Conservation (phyloP, 2,797 vertebrate species). For the Jordanella pulchra region DNA sequence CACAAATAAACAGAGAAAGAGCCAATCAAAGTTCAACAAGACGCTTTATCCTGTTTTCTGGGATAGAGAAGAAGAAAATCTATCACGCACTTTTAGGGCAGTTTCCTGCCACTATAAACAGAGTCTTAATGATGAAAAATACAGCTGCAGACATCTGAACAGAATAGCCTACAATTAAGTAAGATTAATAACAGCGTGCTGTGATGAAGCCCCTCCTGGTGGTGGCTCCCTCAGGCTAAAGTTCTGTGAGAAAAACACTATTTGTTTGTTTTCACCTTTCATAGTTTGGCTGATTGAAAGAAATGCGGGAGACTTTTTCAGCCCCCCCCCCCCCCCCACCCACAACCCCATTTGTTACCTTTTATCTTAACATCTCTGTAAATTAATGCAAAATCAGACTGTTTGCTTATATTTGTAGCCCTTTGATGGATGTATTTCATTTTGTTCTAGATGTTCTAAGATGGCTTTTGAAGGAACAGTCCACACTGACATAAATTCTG, state of each 20-base stretch:
- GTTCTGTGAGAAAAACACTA: constrained; percentile 63
- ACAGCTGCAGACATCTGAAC: constrained; percentile 60
- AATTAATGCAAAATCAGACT: constrained; percentile 20
- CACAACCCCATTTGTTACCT: constrained; percentile 15
- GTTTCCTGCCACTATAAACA: constrained; percentile 52
- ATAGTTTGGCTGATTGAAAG: constrained; percentile 75
- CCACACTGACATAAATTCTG: background rate
- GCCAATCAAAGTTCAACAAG: background rate
- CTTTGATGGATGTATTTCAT: background rate
- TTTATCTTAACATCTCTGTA: constrained; percentile 49
- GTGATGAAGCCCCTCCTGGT: constrained; percentile 57
- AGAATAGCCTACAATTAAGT: constrained; percentile 75
- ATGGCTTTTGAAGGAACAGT: background rate
- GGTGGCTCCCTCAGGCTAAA: constrained; percentile 51
- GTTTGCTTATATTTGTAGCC: background rate
- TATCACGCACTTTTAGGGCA: constrained; percentile 23
- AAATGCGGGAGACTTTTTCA: constrained; percentile 63
- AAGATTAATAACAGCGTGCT: constrained; percentile 77
- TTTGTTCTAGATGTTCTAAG: background rate
- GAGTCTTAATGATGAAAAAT: constrained; percentile 70
- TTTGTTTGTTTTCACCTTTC: constrained; percentile 77
- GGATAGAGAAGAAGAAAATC: constrained; percentile 15
- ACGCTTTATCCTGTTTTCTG: constrained; percentile 5
- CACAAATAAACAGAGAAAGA: background rate
- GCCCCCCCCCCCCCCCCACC: constrained; percentile 33